A percentile compares a stretch with the other conserved stretches of the same genome.
These are phyloP conservation scores for Cettia cetti DNA, from an alignment of 2,113 vertebrate genomes.

Conservation along the genomic window DNA sequence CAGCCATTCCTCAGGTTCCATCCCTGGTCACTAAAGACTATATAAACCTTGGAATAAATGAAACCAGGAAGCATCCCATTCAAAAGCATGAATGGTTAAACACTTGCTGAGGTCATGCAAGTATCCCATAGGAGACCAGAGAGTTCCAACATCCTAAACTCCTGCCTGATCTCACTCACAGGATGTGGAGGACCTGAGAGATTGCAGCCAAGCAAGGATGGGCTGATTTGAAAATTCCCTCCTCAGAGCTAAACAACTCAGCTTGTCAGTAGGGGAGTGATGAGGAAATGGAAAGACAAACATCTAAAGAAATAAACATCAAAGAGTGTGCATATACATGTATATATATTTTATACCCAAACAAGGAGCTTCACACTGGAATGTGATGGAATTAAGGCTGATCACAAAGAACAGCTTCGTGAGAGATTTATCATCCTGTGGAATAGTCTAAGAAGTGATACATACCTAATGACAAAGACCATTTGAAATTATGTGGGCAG, in stretches of 20 bases:
- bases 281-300: slow-evolving; percentile 32
- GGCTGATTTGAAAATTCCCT: neutral
- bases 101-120: rapidly evolving
- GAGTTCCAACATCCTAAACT: neutral
- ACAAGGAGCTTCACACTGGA: neutral
- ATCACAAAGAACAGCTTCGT: neutral
- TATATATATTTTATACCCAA: neutral
- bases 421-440: neutral
- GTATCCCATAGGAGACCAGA: neutral
- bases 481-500: neutral
- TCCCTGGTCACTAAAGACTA: neutral
- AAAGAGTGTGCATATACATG: neutral
- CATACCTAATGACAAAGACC: neutral
- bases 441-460: neutral
- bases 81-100: neutral
- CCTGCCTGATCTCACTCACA: neutral
- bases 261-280: neutral
- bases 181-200: neutral
- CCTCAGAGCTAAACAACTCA: neutral
- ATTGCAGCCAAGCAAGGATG: neutral
- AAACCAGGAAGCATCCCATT: neutral
- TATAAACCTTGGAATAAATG: no score
- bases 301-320: neutral
- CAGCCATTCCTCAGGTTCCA: neutral
- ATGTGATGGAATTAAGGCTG: neutral